A percentile compares a stretch with the other conserved stretches of the same genome.
phyloP scores from a whole-genome alignment of 2,888 invertebrate species.

The Metopia argyrocephala region DNA sequence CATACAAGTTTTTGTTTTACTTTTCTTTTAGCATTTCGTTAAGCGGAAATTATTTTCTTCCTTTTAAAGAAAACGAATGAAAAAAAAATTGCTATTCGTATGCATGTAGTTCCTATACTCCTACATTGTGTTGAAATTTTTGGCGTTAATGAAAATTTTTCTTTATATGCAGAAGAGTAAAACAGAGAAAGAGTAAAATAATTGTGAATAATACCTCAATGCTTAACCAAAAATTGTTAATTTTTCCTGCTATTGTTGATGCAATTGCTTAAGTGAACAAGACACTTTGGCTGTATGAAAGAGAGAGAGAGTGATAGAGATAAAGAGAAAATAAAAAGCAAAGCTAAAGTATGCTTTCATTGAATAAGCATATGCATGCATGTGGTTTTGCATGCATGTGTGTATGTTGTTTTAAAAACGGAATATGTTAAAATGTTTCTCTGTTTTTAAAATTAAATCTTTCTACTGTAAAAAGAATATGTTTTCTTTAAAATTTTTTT shows the following conservation, averaged over 20 bases:
- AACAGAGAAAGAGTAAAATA: too few relatives aligned
- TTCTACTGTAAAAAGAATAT: neutral
- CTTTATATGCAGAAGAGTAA: neutral
- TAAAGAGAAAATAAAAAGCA: accelerated
- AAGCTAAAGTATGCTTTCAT: too few relatives aligned
- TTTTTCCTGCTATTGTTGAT: slow-evolving; percentile 1
- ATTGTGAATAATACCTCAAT: neutral
- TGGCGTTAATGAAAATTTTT: neutral
- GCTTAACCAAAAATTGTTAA: slow-evolving; percentile 19
- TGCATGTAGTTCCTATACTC: too few relatives aligned
- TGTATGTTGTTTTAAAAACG: neutral
- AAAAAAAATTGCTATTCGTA: neutral
- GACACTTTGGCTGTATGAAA: too few relatives aligned
- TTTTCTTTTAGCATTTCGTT: neutral
- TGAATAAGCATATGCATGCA: neutral
- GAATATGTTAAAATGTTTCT: too few relatives aligned
- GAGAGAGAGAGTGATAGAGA: neutral
- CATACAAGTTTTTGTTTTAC: neutral
- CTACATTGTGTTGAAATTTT: neutral
- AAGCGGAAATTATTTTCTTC: neutral
- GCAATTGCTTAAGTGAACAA: neutral
- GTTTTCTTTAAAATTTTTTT: neutral
- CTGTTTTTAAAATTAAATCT: neutral
- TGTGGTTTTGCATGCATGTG: neutral
- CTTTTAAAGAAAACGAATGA: neutral